Evolutionary conservation across 1,140 invertebrate genomes (phyloP).

Genomic region (Triops cancriformis): DNA sequence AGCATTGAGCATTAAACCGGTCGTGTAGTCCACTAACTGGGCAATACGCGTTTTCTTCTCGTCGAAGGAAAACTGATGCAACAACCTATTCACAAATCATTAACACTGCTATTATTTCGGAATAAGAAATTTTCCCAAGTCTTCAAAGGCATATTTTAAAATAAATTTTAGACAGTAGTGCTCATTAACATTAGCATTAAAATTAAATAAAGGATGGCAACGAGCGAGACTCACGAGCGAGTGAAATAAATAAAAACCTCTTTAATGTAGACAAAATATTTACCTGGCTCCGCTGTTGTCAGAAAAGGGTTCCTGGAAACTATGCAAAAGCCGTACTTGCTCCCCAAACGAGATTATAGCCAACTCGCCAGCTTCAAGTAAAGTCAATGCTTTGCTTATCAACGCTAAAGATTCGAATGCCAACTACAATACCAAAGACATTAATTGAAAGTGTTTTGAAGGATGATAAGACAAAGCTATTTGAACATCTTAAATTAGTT

Average conservation of each 20-base stretch:
- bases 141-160: too few relatives aligned
- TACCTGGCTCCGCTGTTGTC: constrained; percentile 66
- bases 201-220: too few relatives aligned
- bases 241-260: too few relatives aligned
- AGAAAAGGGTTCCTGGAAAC: constrained; percentile 74
- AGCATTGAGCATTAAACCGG: constrained; percentile 51
- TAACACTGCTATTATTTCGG: too few relatives aligned
- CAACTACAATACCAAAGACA: too few relatives aligned
- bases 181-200: too few relatives aligned
- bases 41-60: constrained; percentile 72
- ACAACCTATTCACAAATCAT: constrained; percentile 45
- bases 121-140: neutral
- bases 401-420: constrained; percentile 90
- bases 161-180: too few relatives aligned
- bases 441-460: too few relatives aligned
- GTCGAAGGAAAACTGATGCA: constrained; percentile 67
- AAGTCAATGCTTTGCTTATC: constrained; percentile 80
- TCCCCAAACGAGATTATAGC: constrained; percentile 90
- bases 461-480: constrained; percentile 14
- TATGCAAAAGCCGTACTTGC: constrained; percentile 68
- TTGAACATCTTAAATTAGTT: constrained; percentile 43
- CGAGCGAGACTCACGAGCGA: too few relatives aligned
- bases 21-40: constrained; percentile 67
- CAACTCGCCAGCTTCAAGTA: constrained; percentile 88
- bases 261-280: constrained; percentile 33